Percentiles rank a stretch among this genome's conserved stretches.
Conservation (phyloP, 2,797 vertebrate species). For the Chelon labrosus region DNA sequence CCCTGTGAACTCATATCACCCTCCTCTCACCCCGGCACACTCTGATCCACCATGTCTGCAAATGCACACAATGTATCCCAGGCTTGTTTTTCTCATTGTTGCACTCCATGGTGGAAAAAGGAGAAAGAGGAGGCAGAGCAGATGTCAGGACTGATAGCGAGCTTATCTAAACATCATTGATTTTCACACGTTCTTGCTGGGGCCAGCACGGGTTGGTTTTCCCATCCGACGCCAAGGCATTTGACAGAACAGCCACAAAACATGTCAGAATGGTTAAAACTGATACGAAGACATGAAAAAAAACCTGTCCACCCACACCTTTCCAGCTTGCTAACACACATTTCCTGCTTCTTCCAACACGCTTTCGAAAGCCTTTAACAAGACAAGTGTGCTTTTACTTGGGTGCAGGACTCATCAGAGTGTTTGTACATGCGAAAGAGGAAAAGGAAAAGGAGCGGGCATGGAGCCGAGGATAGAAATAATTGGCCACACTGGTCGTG, state of each 20-base stretch:
- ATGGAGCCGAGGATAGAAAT: conserved; percentile 43
- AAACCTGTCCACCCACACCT: conserved; percentile 57
- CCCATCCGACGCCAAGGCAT: conserved; percentile 31
- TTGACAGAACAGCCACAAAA: conserved; percentile 54
- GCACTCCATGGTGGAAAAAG: conserved; percentile 23
- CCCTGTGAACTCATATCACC: neutral
- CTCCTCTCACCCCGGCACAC: neutral
- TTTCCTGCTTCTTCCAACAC: conserved; percentile 12
- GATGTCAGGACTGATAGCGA: conserved; percentile 64
- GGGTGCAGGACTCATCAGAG: conserved; percentile 33
- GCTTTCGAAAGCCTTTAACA: conserved; percentile 38
- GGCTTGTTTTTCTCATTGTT: conserved; percentile 48
- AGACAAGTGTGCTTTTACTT: conserved; percentile 30
- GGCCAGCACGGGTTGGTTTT: conserved; percentile 40
- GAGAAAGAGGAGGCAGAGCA: conserved; percentile 67
- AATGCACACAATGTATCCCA: neutral
- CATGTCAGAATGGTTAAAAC: conserved; percentile 62
- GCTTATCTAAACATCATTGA: conserved; percentile 71
- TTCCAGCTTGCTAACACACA: conserved; percentile 6
- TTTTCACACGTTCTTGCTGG: conserved; percentile 54
- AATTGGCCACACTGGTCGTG: conserved; percentile 58
- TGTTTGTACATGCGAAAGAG: conserved; percentile 32
- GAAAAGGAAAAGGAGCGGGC: conserved; percentile 4
- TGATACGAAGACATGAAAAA: conserved; percentile 30
- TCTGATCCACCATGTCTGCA: neutral